Conservation (phyloP, 2,888 invertebrate genomes). For the Elysia crispata region DNA sequence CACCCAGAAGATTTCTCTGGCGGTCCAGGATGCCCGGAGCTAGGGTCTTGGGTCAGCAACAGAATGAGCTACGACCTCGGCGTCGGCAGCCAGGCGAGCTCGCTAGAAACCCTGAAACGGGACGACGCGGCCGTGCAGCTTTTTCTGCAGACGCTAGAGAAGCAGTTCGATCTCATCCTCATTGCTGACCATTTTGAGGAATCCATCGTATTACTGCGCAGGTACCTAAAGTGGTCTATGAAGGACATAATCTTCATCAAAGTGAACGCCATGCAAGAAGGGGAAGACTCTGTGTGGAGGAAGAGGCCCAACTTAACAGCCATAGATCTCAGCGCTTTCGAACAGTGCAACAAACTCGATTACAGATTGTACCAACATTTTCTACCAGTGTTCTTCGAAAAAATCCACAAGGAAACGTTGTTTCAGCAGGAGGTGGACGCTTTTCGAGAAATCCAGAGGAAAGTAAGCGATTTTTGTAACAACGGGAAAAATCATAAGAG, state of each 20-base stretch:
- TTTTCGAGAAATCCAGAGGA: slow-evolving; percentile 28
- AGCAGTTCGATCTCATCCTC: slow-evolving; percentile 57
- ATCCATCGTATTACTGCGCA: slow-evolving; percentile 57
- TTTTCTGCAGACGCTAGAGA: slow-evolving; percentile 45
- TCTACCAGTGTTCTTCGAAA: slow-evolving; percentile 27
- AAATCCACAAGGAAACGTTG: slow-evolving; percentile 13
- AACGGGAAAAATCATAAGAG: too few species aligned
- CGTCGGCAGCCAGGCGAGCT: slow-evolving; percentile 37
- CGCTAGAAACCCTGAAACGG: slow-evolving; percentile 23
- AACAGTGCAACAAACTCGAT: slow-evolving; percentile 35
- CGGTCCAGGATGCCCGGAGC: too few species aligned
- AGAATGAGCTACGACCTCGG: background rate
- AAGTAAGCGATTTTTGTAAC: slow-evolving; percentile 40
- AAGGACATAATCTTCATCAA: slow-evolving; percentile 55
- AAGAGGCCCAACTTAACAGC: slow-evolving; percentile 23
- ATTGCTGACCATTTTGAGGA: slow-evolving; percentile 59
- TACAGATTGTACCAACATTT: slow-evolving; percentile 48
- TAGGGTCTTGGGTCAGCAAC: slow-evolving; percentile 5
- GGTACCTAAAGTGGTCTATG: slow-evolving; percentile 55
- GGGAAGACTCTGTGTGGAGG: background rate
- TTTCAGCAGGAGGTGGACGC: slow-evolving; percentile 47
- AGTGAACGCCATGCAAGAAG: slow-evolving; percentile 25
- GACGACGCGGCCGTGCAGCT: slow-evolving; percentile 19
- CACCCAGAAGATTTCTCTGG: slow-evolving; percentile 14
- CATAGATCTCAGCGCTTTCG: slow-evolving; percentile 23